Conservation (phyloP, 2,888 invertebrate species). For the Acrobeloides nanus region DNA sequence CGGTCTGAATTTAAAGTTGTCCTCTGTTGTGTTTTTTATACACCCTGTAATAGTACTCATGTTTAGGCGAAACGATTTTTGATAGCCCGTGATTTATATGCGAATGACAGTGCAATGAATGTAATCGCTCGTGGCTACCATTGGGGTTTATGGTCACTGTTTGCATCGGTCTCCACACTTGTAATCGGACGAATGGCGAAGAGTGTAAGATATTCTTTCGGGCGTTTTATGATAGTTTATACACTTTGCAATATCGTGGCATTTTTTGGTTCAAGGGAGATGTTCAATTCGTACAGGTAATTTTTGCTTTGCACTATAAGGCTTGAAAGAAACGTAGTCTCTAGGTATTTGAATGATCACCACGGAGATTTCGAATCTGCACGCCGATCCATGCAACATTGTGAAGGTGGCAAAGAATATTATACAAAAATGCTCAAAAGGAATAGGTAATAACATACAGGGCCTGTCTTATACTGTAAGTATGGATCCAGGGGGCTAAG, state of each 20-base stretch:
- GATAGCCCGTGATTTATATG: no score
- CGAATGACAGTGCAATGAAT: no score
- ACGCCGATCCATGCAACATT: constrained; percentile 37
- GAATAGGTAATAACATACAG: no score
- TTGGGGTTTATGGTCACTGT: constrained; percentile 43
- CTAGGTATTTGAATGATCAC: constrained; percentile 40
- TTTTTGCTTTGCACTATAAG: background rate
- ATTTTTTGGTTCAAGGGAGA: constrained; percentile 1
- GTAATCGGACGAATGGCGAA: constrained; percentile 28
- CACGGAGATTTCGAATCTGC: constrained; percentile 40
- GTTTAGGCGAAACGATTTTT: no score
- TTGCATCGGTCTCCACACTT: constrained; percentile 40
- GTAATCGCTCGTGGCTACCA: no score
- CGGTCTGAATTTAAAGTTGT: no score
- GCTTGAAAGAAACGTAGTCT: background rate
- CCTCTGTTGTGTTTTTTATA: no score
- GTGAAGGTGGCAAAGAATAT: constrained; percentile 45
- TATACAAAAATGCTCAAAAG: constrained; percentile 45
- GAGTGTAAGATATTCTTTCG: constrained; percentile 34
- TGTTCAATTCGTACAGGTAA: background rate
- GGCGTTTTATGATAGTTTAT: constrained; percentile 32
- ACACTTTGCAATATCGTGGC: constrained; percentile 28
- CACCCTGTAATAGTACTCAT: no score
- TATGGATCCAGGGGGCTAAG: no score
- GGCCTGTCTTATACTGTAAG: no score